Conservation (phyloP, 2,888 invertebrate species). For the Geotrupes spiniger region DNA sequence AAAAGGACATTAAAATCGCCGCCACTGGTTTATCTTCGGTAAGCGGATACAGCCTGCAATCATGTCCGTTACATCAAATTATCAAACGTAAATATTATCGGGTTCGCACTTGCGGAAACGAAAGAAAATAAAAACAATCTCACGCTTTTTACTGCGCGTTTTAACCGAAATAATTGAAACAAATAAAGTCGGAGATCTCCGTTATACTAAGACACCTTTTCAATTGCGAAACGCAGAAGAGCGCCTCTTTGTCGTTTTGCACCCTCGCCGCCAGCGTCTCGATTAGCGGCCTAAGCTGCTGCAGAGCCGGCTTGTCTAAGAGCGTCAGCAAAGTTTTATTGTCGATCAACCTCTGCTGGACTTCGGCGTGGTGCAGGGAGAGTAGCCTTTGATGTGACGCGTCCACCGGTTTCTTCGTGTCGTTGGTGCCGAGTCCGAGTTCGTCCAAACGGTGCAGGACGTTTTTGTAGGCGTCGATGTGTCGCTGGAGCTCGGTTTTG, state of each 20-base stretch:
- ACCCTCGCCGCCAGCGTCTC: conserved; percentile 74
- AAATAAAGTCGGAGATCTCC: too few species aligned
- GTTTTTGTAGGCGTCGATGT: conserved; percentile 81
- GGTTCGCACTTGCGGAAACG: too few species aligned
- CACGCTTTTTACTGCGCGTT: too few species aligned
- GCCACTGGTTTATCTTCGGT: conserved; percentile 62
- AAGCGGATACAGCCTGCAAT: conserved; percentile 42
- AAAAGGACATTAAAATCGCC: conserved; percentile 70
- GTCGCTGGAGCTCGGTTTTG: conserved; percentile 77
- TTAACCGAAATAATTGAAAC: too few species aligned
- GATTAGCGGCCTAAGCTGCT: conserved; percentile 68
- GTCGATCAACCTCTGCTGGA: conserved; percentile 86
- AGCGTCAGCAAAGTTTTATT: conserved; percentile 86
- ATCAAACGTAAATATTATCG: not conserved
- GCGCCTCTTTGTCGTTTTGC: conserved; percentile 86
- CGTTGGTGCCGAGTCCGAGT: conserved; percentile 57
- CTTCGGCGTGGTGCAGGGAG: conserved; percentile 78
- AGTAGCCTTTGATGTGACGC: conserved; percentile 88
- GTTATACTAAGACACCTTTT: conserved; percentile 47
- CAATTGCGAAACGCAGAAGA: conserved; percentile 69
- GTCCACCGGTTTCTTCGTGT: conserved; percentile 63
- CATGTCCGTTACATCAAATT: not conserved
- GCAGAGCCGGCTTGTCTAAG: conserved; percentile 76
- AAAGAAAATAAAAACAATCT: too few species aligned
- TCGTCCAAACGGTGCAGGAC: conserved; percentile 85